Conservation (phyloP, 2,888 invertebrate species). For the Tuberolachnus salignus region DNA sequence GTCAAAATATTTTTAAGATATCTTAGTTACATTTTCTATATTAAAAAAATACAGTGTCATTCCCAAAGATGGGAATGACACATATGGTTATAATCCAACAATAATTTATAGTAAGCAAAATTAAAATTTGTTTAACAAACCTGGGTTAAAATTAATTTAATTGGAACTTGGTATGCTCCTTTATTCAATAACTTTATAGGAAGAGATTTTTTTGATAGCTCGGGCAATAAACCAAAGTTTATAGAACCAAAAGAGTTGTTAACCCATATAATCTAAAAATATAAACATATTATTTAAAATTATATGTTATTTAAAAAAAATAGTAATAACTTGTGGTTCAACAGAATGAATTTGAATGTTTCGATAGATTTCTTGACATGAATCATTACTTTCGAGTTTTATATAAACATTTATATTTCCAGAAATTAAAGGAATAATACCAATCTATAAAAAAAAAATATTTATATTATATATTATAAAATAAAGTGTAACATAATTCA, state of each 20-base stretch:
- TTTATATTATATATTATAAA: not conserved
- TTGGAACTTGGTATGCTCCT: conserved; percentile 51
- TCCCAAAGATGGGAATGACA: no score
- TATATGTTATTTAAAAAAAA: not conserved
- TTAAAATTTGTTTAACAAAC: conserved; percentile 36
- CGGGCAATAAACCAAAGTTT: conserved; percentile 52
- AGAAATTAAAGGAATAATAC: conserved; percentile 39
- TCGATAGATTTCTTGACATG: conserved; percentile 45
- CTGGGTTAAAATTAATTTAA: conserved; percentile 56
- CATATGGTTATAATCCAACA: no score
- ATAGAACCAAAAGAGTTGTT: conserved; percentile 46
- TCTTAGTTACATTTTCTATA: not conserved
- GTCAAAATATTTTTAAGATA: no score
- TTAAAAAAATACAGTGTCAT: no score
- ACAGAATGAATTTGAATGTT: conserved; percentile 35
- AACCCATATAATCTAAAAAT: conserved; percentile 40
- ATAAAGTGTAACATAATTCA: not conserved
- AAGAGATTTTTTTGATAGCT: conserved; percentile 43
- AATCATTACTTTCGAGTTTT: conserved; percentile 35
- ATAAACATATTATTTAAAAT: not conserved
- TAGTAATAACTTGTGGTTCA: conserved; percentile 22
- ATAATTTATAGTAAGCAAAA: no score
- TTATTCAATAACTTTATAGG: conserved; percentile 52
- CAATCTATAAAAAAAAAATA: conserved; percentile 41
- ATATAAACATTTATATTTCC: conserved; percentile 42